Percentiles rank a stretch among this genome's conserved stretches.
These are phyloP conservation scores for Prionace glauca DNA, from an alignment of 2,797 vertebrate genomes.

Conservation along the genomic window DNA sequence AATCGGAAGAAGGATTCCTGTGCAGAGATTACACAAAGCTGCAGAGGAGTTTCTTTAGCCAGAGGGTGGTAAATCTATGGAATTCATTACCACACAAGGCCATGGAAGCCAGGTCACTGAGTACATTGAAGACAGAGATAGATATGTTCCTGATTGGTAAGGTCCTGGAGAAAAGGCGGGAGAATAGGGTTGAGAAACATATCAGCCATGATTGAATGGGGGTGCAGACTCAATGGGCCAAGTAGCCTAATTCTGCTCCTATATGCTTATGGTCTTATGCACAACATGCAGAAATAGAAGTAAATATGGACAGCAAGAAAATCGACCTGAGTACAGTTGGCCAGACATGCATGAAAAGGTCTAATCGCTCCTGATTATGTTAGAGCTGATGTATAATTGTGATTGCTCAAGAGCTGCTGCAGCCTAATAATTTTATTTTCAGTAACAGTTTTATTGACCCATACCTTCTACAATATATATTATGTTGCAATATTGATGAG, in stretches of 20 bases:
- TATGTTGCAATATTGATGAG: slow-evolving; percentile 2
- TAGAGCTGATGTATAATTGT: not conserved
- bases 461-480: not conserved
- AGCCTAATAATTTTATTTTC: not conserved
- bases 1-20: too few relatives aligned
- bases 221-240: too few relatives aligned
- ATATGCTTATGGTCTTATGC: not conserved
- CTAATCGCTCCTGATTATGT: not conserved
- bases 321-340: not conserved
- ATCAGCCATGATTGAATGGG: too few relatives aligned
- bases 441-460: not conserved
- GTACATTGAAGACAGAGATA: too few relatives aligned
- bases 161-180: too few relatives aligned
- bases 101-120: too few relatives aligned
- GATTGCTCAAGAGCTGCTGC: not conserved
- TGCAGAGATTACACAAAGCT: not conserved
- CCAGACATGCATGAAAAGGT: not conserved
- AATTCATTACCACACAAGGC: too few relatives aligned
- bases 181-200: too few relatives aligned
- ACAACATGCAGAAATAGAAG: not conserved
- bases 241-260: too few relatives aligned
- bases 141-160: too few relatives aligned
- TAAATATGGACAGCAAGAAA: not conserved
- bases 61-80: too few relatives aligned
- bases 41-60: too few relatives aligned